Evolutionary conservation across 2,797 vertebrate genomes (phyloP).

Genomic region (Crenichthys baileyi): DNA sequence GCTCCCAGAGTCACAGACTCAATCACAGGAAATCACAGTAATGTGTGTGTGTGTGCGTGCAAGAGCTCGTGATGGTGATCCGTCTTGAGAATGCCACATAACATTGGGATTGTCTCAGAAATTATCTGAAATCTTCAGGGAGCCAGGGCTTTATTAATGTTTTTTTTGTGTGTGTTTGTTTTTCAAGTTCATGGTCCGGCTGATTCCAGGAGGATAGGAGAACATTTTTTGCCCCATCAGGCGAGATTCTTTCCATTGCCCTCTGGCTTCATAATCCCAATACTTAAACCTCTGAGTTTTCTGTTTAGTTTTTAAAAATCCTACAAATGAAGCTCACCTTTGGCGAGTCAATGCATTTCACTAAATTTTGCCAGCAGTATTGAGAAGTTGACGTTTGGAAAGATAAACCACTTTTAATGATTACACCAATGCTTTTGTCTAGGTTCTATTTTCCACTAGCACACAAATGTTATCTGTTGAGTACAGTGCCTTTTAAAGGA

Average conservation of each 20-base stretch:
- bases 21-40: conserved; percentile 73
- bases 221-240: conserved; percentile 22
- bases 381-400: not conserved
- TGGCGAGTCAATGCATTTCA: not conserved
- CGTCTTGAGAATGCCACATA: conserved; percentile 18
- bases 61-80: not conserved
- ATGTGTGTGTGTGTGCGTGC: conserved; percentile 4
- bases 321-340: not conserved
- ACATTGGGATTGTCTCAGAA: conserved; percentile 8
- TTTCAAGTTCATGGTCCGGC: conserved; percentile 30
- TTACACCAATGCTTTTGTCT: not conserved
- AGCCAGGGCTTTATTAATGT: not conserved
- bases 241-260: conserved; percentile 9
- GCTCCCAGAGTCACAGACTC: conserved; percentile 54
- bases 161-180: conserved; percentile 21
- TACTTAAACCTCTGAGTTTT: conserved; percentile 1
- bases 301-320: not conserved
- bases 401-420: not conserved
- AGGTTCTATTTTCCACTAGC: conserved; percentile 1
- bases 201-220: not conserved
- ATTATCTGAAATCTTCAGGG: conserved; percentile 20
- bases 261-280: not conserved
- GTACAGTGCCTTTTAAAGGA: conserved; percentile 42
- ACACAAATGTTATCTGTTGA: conserved; percentile 2
- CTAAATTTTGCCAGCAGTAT: not conserved